A percentile compares a stretch with the other conserved stretches of the same genome.
phyloP scores from a whole-genome alignment of 2,113 vertebrate species.

The Scopus umbretta region DNA sequence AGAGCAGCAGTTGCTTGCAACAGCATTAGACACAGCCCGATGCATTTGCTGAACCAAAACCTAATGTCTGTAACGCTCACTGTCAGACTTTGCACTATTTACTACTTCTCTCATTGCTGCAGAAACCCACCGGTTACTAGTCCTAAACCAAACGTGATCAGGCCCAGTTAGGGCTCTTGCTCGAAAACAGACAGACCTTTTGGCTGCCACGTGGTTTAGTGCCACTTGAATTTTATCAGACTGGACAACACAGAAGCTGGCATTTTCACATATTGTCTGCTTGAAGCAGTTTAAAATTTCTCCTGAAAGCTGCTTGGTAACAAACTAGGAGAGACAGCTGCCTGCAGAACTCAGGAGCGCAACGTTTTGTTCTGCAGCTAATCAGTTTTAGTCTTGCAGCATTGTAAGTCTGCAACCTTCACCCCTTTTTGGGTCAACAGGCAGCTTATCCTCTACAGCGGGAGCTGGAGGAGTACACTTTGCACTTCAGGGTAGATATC shows the following conservation, averaged over 20 bases:
- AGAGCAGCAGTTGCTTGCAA: not conserved
- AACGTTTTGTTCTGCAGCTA: not conserved
- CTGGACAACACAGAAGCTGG: not conserved
- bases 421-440: not conserved
- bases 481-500: not conserved
- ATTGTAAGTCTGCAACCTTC: not conserved
- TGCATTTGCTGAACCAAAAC: not conserved
- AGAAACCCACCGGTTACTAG: not conserved
- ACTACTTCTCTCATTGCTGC: not conserved
- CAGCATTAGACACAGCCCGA: not conserved
- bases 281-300: not conserved
- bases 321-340: not conserved
- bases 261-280: not conserved
- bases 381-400: not conserved
- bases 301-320: not conserved
- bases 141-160: not conserved
- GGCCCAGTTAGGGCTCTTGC: not conserved
- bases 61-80: fast-evolving
- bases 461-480: not conserved
- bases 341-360: not conserved
- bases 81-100: not conserved
- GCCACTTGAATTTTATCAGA: not conserved
- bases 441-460: fast-evolving
- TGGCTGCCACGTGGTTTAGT: not conserved
- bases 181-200: not conserved